Percentiles rank a stretch among this genome's conserved stretches.
phyloP scores from a whole-genome alignment of 2,797 vertebrate species.

The Siniperca undulata region DNA sequence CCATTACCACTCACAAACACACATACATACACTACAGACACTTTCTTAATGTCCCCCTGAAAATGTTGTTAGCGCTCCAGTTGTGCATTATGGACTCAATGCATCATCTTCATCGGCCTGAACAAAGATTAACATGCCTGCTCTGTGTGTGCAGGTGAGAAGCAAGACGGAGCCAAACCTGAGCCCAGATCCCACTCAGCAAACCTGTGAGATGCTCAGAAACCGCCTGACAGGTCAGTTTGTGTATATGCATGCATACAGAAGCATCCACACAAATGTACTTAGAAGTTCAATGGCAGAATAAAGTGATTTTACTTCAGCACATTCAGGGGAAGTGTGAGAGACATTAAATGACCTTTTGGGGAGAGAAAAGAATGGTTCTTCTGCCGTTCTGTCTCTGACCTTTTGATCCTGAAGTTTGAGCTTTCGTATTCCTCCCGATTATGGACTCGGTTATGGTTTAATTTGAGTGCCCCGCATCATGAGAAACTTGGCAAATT shows the following conservation, averaged over 20 bases:
- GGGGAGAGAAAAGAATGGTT: slow-evolving; percentile 17
- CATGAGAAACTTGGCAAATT: background rate
- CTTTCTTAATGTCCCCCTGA: slow-evolving; percentile 17
- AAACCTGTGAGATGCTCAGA: slow-evolving; percentile 70
- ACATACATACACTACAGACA: slow-evolving; percentile 4
- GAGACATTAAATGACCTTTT: slow-evolving; percentile 44
- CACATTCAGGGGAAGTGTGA: slow-evolving; percentile 3
- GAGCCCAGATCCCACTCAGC: slow-evolving; percentile 26
- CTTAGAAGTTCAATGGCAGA: background rate
- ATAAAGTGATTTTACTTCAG: slow-evolving; percentile 12
- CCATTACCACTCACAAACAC: slow-evolving; percentile 16
- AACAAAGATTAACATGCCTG: background rate
- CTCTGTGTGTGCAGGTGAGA: slow-evolving; percentile 56
- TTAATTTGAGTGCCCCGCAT: background rate
- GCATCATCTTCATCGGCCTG: background rate
- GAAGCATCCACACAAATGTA: slow-evolving; percentile 2
- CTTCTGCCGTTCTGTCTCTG: slow-evolving; percentile 25
- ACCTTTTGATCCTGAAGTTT: slow-evolving; percentile 38
- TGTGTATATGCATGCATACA: background rate
- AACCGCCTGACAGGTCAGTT: slow-evolving; percentile 62
- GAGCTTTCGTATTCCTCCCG: background rate
- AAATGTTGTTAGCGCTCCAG: background rate
- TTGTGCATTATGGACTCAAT: background rate
- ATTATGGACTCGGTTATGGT: background rate
- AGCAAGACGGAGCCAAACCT: slow-evolving; percentile 7